Conservation (phyloP, 2,797 vertebrate species). For the Danio choprae region DNA sequence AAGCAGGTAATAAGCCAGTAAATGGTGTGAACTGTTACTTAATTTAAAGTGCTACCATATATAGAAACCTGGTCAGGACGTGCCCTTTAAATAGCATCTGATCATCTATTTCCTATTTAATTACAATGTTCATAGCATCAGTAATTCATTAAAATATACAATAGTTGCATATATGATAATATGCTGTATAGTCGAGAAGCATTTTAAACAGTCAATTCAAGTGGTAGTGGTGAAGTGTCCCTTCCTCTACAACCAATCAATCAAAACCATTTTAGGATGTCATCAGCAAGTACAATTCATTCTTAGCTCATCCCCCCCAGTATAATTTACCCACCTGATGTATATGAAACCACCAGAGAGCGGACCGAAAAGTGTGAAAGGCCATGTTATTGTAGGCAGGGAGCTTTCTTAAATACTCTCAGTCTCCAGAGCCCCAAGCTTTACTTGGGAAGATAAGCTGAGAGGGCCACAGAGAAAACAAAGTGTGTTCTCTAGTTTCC, state of each 20-base stretch:
- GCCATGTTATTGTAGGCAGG: slow-evolving; percentile 24
- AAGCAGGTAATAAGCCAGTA: too few relatives aligned
- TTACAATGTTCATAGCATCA: neutral
- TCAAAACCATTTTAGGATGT: neutral
- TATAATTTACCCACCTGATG: neutral
- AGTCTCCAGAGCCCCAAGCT: slow-evolving; percentile 11
- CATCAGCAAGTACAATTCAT: neutral
- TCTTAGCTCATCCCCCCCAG: neutral
- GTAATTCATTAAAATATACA: neutral
- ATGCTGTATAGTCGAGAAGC: neutral
- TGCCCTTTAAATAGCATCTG: too few relatives aligned
- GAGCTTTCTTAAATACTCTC: slow-evolving; percentile 3
- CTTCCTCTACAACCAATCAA: neutral
- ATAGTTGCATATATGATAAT: neutral
- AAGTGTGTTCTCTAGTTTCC: slow-evolving; percentile 22
- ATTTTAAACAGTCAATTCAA: neutral
- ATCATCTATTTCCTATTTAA: too few relatives aligned
- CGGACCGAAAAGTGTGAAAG: slow-evolving; percentile 24
- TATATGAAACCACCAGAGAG: neutral
- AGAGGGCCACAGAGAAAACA: slow-evolving; percentile 24
- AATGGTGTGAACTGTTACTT: too few relatives aligned
- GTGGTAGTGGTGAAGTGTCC: neutral
- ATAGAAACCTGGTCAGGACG: too few relatives aligned
- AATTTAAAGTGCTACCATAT: too few relatives aligned
- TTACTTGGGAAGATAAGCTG: slow-evolving; percentile 14